A percentile compares a stretch with the other conserved stretches of the same genome.
Conservation (phyloP, 2,113 vertebrate species). For the Eudyptes chrysolophus region DNA sequence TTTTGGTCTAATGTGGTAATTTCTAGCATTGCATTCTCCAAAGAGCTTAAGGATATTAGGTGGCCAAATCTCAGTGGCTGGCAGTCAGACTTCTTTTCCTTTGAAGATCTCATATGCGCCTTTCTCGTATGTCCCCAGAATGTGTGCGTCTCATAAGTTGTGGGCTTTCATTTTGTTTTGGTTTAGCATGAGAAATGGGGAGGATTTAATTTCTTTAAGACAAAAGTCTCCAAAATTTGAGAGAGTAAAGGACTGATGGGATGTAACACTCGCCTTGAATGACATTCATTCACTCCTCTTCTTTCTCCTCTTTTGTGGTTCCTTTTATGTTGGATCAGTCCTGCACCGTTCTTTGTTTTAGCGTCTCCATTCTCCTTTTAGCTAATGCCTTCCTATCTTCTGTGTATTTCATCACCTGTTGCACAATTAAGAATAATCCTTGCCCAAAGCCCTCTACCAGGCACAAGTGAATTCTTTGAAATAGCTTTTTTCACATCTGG, state of each 20-base stretch:
- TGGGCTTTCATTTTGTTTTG: background rate
- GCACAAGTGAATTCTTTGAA: background rate
- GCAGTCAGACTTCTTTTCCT: background rate
- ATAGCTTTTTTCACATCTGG: slow-evolving; percentile 16
- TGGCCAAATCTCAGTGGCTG: background rate
- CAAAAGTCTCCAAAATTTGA: background rate
- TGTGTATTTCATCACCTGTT: background rate
- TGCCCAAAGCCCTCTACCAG: background rate
- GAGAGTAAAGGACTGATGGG: background rate
- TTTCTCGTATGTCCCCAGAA: background rate
- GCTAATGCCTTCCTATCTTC: background rate
- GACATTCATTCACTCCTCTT: background rate
- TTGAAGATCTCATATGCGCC: background rate
- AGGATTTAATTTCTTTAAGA: background rate
- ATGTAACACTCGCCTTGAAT: background rate
- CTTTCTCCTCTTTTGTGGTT: background rate
- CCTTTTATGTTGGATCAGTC: background rate
- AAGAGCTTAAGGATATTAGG: background rate
- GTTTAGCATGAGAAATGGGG: background rate
- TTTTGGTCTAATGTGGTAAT: background rate
- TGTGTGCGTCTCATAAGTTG: background rate
- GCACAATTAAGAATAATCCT: background rate
- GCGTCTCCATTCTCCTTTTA: background rate
- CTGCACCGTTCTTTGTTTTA: background rate
- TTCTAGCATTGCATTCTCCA: background rate